phyloP scores from a whole-genome alignment of 2,113 vertebrate species.

The Marcusenius ussheri region DNA sequence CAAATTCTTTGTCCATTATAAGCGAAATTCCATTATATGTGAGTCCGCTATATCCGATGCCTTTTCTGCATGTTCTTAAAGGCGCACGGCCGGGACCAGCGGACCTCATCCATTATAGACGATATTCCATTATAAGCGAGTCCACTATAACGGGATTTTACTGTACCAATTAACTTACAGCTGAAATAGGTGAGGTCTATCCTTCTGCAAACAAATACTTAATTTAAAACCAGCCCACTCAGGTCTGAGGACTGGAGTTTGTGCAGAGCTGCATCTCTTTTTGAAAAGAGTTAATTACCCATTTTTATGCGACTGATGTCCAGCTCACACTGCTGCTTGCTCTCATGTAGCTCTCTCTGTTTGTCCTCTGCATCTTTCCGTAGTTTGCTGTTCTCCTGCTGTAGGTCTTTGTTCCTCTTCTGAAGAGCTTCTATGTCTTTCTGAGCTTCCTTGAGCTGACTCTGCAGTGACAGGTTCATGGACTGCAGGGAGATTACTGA shows the following conservation, averaged over 20 bases:
- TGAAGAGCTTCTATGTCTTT: constrained; percentile 65
- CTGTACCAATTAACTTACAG: not conserved
- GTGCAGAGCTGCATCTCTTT: not conserved
- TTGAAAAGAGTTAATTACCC: constrained; percentile 48
- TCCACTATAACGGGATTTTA: no score
- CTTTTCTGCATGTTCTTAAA: no score
- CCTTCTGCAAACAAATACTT: not conserved
- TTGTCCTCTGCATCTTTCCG: constrained; percentile 56
- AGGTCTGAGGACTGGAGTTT: not conserved
- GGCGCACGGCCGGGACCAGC: no score
- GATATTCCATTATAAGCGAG: no score
- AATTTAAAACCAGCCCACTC: not conserved
- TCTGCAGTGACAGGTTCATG: constrained; percentile 65
- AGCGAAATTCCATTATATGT: no score
- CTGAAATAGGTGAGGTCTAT: not conserved
- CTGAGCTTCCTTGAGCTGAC: constrained; percentile 61
- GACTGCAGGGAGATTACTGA: constrained; percentile 66
- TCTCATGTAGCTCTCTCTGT: constrained; percentile 60
- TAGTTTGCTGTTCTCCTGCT: constrained; percentile 57
- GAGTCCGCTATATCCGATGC: no score
- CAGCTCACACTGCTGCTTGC: constrained; percentile 59
- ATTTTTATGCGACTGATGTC: constrained; percentile 58
- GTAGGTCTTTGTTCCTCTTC: constrained; percentile 68
- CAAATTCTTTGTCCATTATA: no score
- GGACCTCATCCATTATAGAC: no score